Conservation (phyloP, 2,113 vertebrate genomes). For the Motacilla alba region DNA sequence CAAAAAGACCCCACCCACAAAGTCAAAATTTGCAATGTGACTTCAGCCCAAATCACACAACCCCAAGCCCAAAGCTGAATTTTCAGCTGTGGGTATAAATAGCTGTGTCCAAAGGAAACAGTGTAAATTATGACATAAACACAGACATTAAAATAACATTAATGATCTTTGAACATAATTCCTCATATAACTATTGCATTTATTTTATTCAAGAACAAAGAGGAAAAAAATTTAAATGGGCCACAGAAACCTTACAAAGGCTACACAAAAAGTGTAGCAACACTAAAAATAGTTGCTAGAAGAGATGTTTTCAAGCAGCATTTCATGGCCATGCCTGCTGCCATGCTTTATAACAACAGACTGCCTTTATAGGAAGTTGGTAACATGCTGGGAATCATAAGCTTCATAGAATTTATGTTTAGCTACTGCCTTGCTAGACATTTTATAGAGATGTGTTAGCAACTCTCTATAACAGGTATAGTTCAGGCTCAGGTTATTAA, state of each 20-base stretch:
- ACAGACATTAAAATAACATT: background rate
- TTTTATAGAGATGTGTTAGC: conserved; percentile 39
- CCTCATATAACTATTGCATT: background rate
- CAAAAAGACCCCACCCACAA: background rate
- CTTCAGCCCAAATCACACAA: background rate
- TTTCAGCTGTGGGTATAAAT: background rate
- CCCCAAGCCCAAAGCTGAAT: background rate
- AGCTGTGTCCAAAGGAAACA: background rate
- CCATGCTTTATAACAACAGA: background rate
- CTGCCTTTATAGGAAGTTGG: background rate
- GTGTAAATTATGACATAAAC: background rate
- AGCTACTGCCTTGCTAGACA: background rate
- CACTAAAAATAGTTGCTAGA: background rate
- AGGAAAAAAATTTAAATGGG: background rate
- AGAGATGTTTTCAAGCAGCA: background rate
- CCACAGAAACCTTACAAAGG: background rate
- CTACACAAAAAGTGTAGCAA: background rate
- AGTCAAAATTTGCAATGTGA: background rate
- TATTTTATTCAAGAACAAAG: background rate
- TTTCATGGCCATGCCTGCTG: background rate
- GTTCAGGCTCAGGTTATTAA: conserved; percentile 10
- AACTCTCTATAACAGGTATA: background rate
- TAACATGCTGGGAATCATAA: conserved; percentile 2
- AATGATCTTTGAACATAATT: background rate
- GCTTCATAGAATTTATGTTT: conserved; percentile 8